phyloP scores from a whole-genome alignment of 2,888 invertebrate species.

The Cerastis leucographa region DNA sequence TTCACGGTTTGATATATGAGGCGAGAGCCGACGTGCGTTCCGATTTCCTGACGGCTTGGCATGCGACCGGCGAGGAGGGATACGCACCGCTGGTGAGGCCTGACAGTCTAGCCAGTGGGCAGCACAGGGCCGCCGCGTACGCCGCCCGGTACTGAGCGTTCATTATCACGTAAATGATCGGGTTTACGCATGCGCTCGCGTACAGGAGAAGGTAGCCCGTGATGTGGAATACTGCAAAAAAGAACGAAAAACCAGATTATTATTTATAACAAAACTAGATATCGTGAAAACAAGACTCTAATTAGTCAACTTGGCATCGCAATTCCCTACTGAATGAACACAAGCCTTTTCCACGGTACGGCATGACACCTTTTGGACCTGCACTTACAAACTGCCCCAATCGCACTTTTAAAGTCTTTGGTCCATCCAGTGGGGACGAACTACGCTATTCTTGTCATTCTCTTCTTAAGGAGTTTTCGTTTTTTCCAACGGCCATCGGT shows the following conservation, averaged over 20 bases:
- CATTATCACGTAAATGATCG: slow-evolving; percentile 98
- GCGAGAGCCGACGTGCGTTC: slow-evolving; percentile 84
- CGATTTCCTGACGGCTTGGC: slow-evolving; percentile 78
- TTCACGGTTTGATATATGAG: slow-evolving; percentile 87
- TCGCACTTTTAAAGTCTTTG: background rate
- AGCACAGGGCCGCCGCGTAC: slow-evolving; percentile 95
- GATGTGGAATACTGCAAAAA: slow-evolving; percentile 93
- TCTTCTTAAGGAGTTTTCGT: background rate
- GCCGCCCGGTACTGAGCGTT: slow-evolving; percentile 98
- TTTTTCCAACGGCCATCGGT: background rate
- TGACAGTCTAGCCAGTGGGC: slow-evolving; percentile 90
- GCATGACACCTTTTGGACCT: background rate
- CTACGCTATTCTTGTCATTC: background rate
- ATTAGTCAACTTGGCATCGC: background rate
- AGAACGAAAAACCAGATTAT: too few species aligned
- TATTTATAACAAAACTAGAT: too few species aligned
- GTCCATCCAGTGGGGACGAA: background rate
- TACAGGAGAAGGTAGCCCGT: slow-evolving; percentile 96
- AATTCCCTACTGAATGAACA: background rate
- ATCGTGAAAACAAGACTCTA: background rate
- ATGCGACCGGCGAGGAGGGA: slow-evolving; percentile 86
- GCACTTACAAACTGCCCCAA: background rate
- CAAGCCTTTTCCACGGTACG: background rate
- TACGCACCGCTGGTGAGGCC: slow-evolving; percentile 92
- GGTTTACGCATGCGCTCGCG: slow-evolving; percentile 97